These are phyloP conservation scores for Hipparchia sbordonii DNA, from an alignment of 2,888 invertebrate species.

Conservation along the genomic window DNA sequence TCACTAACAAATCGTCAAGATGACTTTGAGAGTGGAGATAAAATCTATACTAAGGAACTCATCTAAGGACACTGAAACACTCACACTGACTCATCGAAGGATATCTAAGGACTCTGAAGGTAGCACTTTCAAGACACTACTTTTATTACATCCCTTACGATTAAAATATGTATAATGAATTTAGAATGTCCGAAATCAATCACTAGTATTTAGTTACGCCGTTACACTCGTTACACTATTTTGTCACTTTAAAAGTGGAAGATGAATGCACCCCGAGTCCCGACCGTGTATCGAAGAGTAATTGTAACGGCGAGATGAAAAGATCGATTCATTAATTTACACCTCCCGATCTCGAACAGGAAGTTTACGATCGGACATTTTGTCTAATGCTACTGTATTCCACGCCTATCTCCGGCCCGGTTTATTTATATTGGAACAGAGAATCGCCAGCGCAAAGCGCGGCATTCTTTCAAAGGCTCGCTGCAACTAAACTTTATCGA, in stretches of 20 bases:
- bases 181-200: neutral
- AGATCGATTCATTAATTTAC: slow-evolving; percentile 78
- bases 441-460: slow-evolving; percentile 68
- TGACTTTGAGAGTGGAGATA: no score
- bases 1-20: no score
- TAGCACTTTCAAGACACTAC: no score
- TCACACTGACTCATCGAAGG: no score
- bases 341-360: slow-evolving; percentile 73
- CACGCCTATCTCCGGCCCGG: slow-evolving; percentile 54
- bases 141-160: no score
- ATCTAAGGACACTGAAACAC: no score
- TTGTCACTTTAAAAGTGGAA: slow-evolving; percentile 3
- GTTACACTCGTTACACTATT: neutral
- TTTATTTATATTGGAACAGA: slow-evolving; percentile 72
- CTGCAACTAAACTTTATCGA: slow-evolving; percentile 72
- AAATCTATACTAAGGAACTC: no score
- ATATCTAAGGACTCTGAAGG: no score
- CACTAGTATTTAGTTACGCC: no score
- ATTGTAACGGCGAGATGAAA: slow-evolving; percentile 65
- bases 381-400: slow-evolving; percentile 74
- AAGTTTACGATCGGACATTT: slow-evolving; percentile 79
- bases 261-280: slow-evolving; percentile 3
- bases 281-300: slow-evolving; percentile 18
- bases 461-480: slow-evolving; percentile 71
- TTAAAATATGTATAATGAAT: neutral